Percentiles rank a stretch among this genome's conserved stretches.
Conservation (phyloP, 2,888 invertebrate genomes). For the Eupithecia centaureata region DNA sequence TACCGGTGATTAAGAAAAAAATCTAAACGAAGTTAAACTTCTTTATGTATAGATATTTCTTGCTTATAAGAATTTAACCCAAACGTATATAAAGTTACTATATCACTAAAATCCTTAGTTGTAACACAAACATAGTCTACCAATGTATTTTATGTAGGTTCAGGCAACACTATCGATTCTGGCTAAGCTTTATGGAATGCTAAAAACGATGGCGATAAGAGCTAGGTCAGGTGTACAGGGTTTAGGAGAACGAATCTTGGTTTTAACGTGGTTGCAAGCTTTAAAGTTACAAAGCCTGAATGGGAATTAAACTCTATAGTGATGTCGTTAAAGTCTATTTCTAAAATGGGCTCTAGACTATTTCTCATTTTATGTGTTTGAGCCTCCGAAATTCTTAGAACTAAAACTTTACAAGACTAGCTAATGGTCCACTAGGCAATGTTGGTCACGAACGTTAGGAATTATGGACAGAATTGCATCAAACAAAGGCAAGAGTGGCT, state of each 20-base stretch:
- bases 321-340: neutral
- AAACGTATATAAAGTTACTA: neutral
- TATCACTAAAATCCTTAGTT: neutral
- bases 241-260: constrained; percentile 5
- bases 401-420: neutral
- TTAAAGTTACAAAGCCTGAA: neutral
- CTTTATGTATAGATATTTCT: too few species aligned
- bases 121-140: neutral
- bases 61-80: too few species aligned
- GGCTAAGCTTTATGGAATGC: constrained; percentile 39
- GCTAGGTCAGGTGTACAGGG: constrained; percentile 28
- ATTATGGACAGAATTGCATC: neutral
- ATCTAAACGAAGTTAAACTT: too few species aligned
- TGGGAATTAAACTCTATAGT: neutral
- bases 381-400: neutral
- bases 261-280: neutral
- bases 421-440: neutral
- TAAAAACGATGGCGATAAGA: constrained; percentile 32
- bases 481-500: neutral
- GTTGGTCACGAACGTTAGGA: neutral
- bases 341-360: neutral
- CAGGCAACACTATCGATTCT: constrained; percentile 26
- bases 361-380: neutral
- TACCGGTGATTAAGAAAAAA: too few species aligned
- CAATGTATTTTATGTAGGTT: constrained; percentile 4